Evolutionary conservation across 2,113 vertebrate species (phyloP).

Genomic region (Odobenus rosmarus): DNA sequence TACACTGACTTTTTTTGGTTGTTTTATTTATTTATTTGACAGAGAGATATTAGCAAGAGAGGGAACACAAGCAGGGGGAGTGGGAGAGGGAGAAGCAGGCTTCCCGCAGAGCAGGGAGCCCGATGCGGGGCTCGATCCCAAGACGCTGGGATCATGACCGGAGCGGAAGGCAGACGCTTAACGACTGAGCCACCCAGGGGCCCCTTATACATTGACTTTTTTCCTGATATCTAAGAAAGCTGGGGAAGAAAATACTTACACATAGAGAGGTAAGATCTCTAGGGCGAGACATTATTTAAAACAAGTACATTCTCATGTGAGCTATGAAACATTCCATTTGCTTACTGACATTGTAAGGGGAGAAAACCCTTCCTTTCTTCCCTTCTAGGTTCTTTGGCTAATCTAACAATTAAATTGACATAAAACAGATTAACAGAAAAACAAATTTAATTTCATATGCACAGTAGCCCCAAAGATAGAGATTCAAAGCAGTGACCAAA

Average conservation of each 20-base stretch:
- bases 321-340: constrained; percentile 22
- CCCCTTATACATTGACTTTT: not conserved
- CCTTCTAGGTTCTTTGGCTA: not conserved
- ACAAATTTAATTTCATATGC: not conserved
- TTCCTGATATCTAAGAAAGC: not conserved
- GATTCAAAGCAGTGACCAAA: not conserved
- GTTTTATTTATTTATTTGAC: too few species aligned
- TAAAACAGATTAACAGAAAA: not conserved
- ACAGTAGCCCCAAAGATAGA: not conserved
- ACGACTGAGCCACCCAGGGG: too few species aligned
- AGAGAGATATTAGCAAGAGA: too few species aligned
- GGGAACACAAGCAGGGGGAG: too few species aligned
- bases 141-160: too few species aligned
- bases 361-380: not conserved
- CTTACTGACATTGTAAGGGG: not conserved
- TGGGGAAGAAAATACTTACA: not conserved
- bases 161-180: too few species aligned
- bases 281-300: not conserved
- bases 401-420: not conserved
- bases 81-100: too few species aligned
- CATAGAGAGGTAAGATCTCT: not conserved
- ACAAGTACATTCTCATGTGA: not conserved
- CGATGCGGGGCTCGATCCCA: too few species aligned
- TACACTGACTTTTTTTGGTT: not conserved
- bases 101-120: too few species aligned